Conservation (phyloP, 2,797 vertebrate genomes). For the Tauraco hartlaubi region DNA sequence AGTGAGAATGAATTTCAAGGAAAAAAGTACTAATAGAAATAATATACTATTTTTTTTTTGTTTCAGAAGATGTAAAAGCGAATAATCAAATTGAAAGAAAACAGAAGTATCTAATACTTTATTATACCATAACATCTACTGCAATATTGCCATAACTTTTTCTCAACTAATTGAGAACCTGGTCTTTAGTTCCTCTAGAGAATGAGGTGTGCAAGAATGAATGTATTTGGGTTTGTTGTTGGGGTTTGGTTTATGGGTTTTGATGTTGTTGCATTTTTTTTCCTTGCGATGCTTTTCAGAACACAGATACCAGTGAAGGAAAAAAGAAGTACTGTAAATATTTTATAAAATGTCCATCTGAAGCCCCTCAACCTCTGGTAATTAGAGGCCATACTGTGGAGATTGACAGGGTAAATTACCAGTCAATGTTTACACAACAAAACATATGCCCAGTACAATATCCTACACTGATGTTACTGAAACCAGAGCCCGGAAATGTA, state of each 20-base stretch:
- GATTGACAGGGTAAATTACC: conserved; percentile 84
- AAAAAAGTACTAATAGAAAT: background rate
- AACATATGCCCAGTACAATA: conserved; percentile 88
- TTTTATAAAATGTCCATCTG: conserved; percentile 80
- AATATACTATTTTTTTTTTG: background rate
- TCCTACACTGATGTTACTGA: conserved; percentile 86
- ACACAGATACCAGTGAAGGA: conserved; percentile 65
- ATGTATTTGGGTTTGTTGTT: background rate
- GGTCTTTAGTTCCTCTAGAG: background rate
- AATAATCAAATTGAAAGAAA: background rate
- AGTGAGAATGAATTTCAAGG: background rate
- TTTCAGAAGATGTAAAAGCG: background rate
- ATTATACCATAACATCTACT: background rate
- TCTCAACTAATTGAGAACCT: background rate
- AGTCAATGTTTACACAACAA: conserved; percentile 89
- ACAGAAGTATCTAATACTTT: background rate
- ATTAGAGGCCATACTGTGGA: conserved; percentile 80
- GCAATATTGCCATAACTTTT: background rate
- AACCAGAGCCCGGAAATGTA: conserved; percentile 89
- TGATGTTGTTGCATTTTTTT: background rate
- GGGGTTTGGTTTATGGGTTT: background rate
- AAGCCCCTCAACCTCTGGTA: conserved; percentile 73
- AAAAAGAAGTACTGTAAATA: conserved; percentile 72
- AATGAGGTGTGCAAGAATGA: conserved; percentile 17
- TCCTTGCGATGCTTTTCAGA: conserved; percentile 17